Evolutionary conservation across 2,113 vertebrate genomes (phyloP).

Genomic region (Limnothrissa miodon): DNA sequence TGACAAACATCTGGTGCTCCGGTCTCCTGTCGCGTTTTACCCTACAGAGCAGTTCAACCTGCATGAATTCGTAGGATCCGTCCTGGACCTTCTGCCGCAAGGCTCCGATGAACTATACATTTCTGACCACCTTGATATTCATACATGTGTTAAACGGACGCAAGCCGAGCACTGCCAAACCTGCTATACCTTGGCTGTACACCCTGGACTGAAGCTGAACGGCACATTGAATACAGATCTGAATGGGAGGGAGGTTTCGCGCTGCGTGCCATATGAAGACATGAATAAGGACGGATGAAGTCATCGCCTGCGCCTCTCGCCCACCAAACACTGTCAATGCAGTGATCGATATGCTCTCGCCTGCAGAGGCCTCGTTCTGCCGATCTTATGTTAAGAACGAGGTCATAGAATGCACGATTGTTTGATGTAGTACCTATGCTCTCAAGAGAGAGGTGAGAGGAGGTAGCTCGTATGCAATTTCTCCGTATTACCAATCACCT

Average conservation of each 20-base stretch:
- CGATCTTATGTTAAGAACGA: background rate
- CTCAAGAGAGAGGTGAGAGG: slow-evolving; percentile 27
- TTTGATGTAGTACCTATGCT: slow-evolving; percentile 10
- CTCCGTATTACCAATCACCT: slow-evolving; percentile 20
- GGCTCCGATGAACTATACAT: background rate
- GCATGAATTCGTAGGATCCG: background rate
- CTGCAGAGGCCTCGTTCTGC: slow-evolving; percentile 19
- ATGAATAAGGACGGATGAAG: slow-evolving; percentile 39
- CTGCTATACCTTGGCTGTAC: background rate
- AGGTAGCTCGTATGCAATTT: slow-evolving; percentile 25
- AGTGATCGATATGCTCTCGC: slow-evolving; percentile 21
- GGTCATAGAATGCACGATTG: slow-evolving; percentile 14
- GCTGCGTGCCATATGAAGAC: slow-evolving; percentile 30
- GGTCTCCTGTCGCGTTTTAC: slow-evolving; percentile 10
- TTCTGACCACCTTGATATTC: background rate
- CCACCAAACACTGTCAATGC: slow-evolving; percentile 26
- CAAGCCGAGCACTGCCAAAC: background rate
- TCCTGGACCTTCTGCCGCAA: slow-evolving; percentile 10
- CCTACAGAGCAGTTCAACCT: slow-evolving; percentile 20
- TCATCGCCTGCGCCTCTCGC: slow-evolving; percentile 26
- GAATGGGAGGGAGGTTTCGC: slow-evolving; percentile 26
- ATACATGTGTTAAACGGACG: background rate
- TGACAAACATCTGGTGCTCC: slow-evolving; percentile 39
- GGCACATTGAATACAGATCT: background rate
- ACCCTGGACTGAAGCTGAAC: background rate